Evolutionary conservation across 2,797 vertebrate species (phyloP).

Genomic region (Numenius phaeopus): DNA sequence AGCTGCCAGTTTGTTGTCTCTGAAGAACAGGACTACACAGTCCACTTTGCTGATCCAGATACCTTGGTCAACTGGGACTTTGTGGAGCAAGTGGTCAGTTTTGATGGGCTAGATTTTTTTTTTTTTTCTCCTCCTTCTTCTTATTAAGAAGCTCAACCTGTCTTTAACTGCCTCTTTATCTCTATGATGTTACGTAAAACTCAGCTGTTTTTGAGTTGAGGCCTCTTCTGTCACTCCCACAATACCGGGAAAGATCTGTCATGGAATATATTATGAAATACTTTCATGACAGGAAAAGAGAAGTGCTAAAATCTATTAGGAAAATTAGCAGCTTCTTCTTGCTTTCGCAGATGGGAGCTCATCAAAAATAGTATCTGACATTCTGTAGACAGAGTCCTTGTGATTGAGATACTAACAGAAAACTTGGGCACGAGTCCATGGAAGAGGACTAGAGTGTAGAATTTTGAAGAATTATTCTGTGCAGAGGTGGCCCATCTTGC

Average conservation of each 20-base stretch:
- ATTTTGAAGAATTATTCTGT: slow-evolving; percentile 44
- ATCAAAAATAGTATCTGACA: slow-evolving; percentile 73
- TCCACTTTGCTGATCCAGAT: slow-evolving; percentile 98
- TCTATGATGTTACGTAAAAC: slow-evolving; percentile 62
- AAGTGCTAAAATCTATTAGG: slow-evolving; percentile 74
- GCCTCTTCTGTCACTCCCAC: slow-evolving; percentile 71
- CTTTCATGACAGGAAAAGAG: slow-evolving; percentile 67
- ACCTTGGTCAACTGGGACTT: slow-evolving; percentile 99
- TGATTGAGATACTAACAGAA: slow-evolving; percentile 71
- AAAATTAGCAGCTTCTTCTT: slow-evolving; percentile 67
- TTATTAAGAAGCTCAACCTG: slow-evolving; percentile 30
- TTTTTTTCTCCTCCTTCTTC: background rate
- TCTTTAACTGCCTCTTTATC: slow-evolving; percentile 49
- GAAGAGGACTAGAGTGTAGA: slow-evolving; percentile 39
- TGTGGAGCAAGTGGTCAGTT: slow-evolving; percentile 98
- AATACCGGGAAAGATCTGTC: slow-evolving; percentile 65
- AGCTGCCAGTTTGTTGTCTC: slow-evolving; percentile 99
- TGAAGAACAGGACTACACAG: slow-evolving; percentile 96
- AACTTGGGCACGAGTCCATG: slow-evolving; percentile 58
- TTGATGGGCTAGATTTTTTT: slow-evolving; percentile 44
- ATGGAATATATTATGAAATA: slow-evolving; percentile 70
- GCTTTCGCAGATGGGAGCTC: slow-evolving; percentile 68
- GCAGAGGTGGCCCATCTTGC: slow-evolving; percentile 48
- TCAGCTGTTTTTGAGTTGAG: slow-evolving; percentile 61
- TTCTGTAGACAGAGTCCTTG: slow-evolving; percentile 70